Evolutionary conservation across 2,797 vertebrate genomes (phyloP).

Genomic region (Holocentrus rufus): DNA sequence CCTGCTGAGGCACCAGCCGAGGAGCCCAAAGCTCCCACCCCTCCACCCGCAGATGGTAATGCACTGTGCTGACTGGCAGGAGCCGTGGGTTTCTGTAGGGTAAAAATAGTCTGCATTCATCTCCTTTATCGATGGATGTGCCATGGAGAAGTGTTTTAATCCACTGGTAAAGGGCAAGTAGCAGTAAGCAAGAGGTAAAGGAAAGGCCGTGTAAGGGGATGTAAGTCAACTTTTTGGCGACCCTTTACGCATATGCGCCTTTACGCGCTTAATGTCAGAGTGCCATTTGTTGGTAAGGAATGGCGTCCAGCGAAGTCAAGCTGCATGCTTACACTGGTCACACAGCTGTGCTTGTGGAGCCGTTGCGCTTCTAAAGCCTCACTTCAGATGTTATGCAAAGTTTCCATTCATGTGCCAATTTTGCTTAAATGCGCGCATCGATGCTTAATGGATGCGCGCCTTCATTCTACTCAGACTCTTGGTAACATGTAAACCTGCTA

Average conservation of each 20-base stretch:
- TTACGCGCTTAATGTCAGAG: background rate
- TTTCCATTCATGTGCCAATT: background rate
- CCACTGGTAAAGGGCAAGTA: constrained; percentile 2
- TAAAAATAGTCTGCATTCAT: background rate
- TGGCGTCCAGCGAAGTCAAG: background rate
- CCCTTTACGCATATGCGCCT: constrained; percentile 30
- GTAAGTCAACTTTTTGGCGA: background rate
- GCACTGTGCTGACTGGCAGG: constrained; percentile 21
- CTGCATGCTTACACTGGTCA: no score
- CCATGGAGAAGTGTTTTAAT: constrained; percentile 13
- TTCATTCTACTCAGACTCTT: no score
- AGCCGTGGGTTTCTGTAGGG: background rate
- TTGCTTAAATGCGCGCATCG: no score
- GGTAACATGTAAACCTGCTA: background rate
- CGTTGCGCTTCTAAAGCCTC: background rate
- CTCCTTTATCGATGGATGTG: background rate
- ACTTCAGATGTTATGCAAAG: background rate
- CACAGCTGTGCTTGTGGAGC: background rate
- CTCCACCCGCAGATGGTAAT: constrained; percentile 74
- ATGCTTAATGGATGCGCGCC: no score
- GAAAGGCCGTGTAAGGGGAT: background rate
- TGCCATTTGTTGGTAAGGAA: background rate
- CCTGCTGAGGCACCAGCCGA: constrained; percentile 61
- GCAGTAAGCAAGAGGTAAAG: constrained; percentile 17
- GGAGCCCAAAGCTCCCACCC: constrained; percentile 62